Base-by-base conservation (phyloP, 2,797 vertebrate genomes). In the Clarias fuscus region DNA sequence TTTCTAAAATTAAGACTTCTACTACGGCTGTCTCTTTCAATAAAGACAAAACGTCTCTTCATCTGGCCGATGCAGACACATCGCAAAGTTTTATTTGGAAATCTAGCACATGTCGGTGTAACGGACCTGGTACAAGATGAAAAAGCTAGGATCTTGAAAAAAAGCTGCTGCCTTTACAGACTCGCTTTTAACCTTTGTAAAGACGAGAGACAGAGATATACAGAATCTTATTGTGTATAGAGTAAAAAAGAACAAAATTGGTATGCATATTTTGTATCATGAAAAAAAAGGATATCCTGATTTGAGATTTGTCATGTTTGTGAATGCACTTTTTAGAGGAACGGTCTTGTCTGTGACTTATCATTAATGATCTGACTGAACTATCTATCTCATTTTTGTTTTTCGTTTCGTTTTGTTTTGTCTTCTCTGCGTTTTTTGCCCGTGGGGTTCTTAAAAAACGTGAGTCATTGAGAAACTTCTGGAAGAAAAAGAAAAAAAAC, bases 251-350 rank as follows among this genome's bases (percentile, higher is more conserved):
- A 96, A 96, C 96, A 96, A 95, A 97, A 96, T 96, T 97, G 97
- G 94, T 95, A 95, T 96, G 95, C 94, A 95, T 95, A 96, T 96
- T 96, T 96, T 96, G 94, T 96, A 96, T 95, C 94, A 94, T 94
- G 93, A 22, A 40, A 59, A 77, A 95, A 90, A 90, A 88, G 82
- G 92, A 94, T 92, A 98, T 97, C 97, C 97, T 96, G 95, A 97
- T 94, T 97, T 97, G 96, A 96, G 96, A 97, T 97, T 96, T 98
- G 96, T 97, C 98, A 97, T 95, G 97, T 98, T 98, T 98, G 97
- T 96, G 96, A 95, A 96, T 98, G 97, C 97, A 98, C 97, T 98
- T 98, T 96, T 98, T 97, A 97, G 96, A 96, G 95, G 93, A 96
- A 96, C 97, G 95, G 95, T 98, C 97, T 98, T 98, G 97, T 98